Evolutionary conservation across 2,797 vertebrate species (phyloP), one percentile per base, ranked within the genome.

Genomic region (Nyctalus aviator): DNA sequence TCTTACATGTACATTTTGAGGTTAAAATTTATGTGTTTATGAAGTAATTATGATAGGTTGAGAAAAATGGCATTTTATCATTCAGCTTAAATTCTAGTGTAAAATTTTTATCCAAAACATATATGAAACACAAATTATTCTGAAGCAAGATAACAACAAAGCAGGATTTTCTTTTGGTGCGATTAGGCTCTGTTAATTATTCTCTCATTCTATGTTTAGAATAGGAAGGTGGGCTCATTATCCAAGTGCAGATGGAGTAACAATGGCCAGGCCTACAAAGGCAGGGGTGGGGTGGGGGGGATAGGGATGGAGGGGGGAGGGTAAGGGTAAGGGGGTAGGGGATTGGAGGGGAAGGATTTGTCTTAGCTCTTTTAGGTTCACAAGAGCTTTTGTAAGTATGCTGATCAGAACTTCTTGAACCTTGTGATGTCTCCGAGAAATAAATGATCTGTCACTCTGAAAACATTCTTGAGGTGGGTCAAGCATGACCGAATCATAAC

Each of bases 401-500:
- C 85, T 66, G 59, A 96, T 90, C 83, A 95, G 93, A 95, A 9
- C 83, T 91, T 78, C 76, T n/a, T 81, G 83, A 96, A 75, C 83
- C 62, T 86, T 48, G 79, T 48, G 86, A 68, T 5, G 4, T 92
- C 68, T 81, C 75, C 71, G 92, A 94, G 96, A 95, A 92, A 84
- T 88, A 94, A 94, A 87, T 94, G 85, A 92, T 85, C 95, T 86
- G 27, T 89, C 68, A 71, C 73, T 92, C 79, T 84, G 88, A 92
- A 94, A 93, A 71, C 90, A 94, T 94, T 94, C 86, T 81, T 10
- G 81, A 93, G 91, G 86, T 94, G 84, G 78, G 94, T 96, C 94
- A 95, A 94, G 92, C 91, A 89, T 97, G 93, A 96, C 72, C 84
- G 93, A 96, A 93, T 95, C 79, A 50, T 92, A 89, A 87, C 92